These are phyloP conservation scores for Caracal caracal DNA, from an alignment of 2,113 vertebrate species.

Conservation along the genomic window DNA sequence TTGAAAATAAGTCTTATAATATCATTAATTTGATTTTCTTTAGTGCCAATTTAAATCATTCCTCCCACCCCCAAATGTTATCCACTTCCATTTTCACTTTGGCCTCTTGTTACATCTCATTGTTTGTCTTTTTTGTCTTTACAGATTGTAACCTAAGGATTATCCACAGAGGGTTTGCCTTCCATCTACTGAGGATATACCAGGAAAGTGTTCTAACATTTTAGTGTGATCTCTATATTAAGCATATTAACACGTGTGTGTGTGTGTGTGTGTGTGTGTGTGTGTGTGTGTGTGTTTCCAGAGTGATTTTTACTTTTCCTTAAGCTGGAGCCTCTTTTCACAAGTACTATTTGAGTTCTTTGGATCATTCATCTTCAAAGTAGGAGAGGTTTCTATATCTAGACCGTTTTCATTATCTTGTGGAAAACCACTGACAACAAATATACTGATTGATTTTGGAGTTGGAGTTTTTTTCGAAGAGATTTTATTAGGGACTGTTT, in stretches of 20 bases:
- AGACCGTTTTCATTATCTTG: not conserved
- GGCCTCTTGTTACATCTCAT: not conserved
- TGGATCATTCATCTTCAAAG: not conserved
- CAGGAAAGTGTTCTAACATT: not conserved
- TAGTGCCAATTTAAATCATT: not conserved
- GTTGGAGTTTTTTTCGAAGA: not conserved
- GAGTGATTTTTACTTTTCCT: constrained; percentile 1
- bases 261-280: too few species aligned
- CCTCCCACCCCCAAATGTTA: not conserved
- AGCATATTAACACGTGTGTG: not conserved
- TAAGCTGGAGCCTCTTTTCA: not conserved
- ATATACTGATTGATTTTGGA: not conserved
- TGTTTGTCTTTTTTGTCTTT: not conserved
- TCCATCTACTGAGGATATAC: not conserved
- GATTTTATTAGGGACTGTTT: not conserved
- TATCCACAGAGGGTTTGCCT: not conserved
- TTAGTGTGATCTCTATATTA: not conserved
- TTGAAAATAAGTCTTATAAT: constrained; percentile 17
- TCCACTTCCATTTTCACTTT: not conserved
- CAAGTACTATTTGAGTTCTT: not conserved
- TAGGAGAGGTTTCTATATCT: not conserved
- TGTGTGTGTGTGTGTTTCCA: not conserved
- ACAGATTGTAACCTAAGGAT: not conserved
- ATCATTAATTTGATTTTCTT: constrained; percentile 35
- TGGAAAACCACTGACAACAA: not conserved